Conservation (phyloP, 2,113 vertebrate species). For the Origma solitaria region DNA sequence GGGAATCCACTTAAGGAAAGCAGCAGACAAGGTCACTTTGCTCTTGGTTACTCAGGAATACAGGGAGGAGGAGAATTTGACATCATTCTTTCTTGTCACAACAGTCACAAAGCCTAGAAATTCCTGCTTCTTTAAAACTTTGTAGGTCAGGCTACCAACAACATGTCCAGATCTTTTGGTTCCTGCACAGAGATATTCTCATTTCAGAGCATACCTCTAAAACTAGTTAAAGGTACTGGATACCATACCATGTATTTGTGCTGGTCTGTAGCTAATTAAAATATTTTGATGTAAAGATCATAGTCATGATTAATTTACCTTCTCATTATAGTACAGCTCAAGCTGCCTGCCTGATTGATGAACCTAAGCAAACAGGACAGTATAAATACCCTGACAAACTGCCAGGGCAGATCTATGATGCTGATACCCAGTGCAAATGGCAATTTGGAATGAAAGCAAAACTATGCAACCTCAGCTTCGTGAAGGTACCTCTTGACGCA, state of each 20-base stretch:
- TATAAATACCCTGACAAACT: constrained; percentile 94
- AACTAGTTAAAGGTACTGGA: background rate
- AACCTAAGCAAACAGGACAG: constrained; percentile 91
- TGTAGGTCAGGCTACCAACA: background rate
- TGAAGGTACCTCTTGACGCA: constrained; percentile 81
- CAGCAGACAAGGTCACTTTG: background rate
- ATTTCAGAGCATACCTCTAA: background rate
- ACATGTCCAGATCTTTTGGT: background rate
- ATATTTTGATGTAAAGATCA: background rate
- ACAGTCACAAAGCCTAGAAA: background rate
- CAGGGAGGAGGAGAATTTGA: background rate
- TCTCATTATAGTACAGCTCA: constrained; percentile 87
- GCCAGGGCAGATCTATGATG: constrained; percentile 96
- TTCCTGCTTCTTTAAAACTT: constrained; percentile 13
- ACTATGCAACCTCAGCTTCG: constrained; percentile 90
- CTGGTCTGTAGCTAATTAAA: constrained; percentile 36
- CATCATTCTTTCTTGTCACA: background rate
- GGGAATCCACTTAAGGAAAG: background rate
- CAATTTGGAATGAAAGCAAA: constrained; percentile 96
- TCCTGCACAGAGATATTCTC: background rate
- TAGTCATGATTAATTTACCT: constrained; percentile 35
- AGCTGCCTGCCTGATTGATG: constrained; percentile 94
- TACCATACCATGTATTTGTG: background rate
- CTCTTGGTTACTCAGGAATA: background rate
- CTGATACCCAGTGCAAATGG: constrained; percentile 98